These are phyloP conservation scores for Lateolabrax maculatus DNA, from an alignment of 2,797 vertebrate genomes.

Conservation along the genomic window DNA sequence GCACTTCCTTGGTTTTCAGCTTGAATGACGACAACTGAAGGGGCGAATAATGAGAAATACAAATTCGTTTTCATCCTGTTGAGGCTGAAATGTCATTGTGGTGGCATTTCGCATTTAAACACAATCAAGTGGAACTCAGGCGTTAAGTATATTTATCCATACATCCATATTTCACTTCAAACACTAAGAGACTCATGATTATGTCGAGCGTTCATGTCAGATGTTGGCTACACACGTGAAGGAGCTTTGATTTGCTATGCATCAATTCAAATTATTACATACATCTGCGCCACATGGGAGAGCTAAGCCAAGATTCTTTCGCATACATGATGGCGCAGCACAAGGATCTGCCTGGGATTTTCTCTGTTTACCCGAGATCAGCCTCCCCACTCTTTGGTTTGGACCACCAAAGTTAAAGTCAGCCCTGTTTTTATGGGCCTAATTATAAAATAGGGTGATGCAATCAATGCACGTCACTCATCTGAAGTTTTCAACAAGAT, in stretches of 20 bases:
- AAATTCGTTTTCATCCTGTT: slow-evolving; percentile 32
- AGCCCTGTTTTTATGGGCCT: slow-evolving; percentile 3
- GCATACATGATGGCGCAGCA: neutral
- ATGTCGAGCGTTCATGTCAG: slow-evolving; percentile 15
- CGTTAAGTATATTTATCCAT: slow-evolving; percentile 34
- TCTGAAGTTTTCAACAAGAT: slow-evolving; percentile 6
- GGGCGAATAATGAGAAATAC: slow-evolving; percentile 37
- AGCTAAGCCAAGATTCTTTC: slow-evolving; percentile 41
- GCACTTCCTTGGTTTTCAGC: slow-evolving; percentile 41
- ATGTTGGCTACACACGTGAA: slow-evolving; percentile 2
- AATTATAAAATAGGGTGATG: slow-evolving; percentile 18
- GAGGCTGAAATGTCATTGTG: slow-evolving; percentile 46
- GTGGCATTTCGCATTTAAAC: slow-evolving; percentile 31
- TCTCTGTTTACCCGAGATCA: slow-evolving; percentile 22
- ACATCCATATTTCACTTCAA: neutral
- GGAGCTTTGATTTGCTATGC: slow-evolving; percentile 38
- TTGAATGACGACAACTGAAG: slow-evolving; percentile 28
- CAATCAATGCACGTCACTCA: neutral
- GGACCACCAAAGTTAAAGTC: neutral
- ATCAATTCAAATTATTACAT: slow-evolving; percentile 35
- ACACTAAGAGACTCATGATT: slow-evolving; percentile 1
- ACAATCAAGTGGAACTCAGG: slow-evolving; percentile 17
- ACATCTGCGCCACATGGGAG: slow-evolving; percentile 15
- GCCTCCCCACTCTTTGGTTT: neutral
- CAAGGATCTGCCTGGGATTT: slow-evolving; percentile 26